Evolutionary conservation across 2,797 vertebrate genomes (phyloP), one percentile per base, ranked within the genome.

Genomic region (Danio aesculapii): DNA sequence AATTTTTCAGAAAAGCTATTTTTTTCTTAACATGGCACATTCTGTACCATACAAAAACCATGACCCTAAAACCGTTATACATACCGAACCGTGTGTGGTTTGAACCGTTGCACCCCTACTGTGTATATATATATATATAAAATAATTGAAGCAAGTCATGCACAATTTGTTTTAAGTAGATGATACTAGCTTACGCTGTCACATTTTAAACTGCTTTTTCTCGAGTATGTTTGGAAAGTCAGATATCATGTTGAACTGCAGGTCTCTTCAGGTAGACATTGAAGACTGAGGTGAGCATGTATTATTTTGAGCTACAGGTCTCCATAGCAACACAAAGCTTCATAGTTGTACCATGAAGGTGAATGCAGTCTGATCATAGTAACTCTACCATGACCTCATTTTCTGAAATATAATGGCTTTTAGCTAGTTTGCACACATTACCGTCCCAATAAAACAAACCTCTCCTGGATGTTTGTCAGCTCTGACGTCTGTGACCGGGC

Each of bases 271-370:
- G 73, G 63, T 66, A 67, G 58, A 44, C 58, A 19, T 44, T 4
- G 55, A 79, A 58, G 57, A 77, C 74, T 81, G 30, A 74, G 64
- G 75, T 82, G 69, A 70, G 72, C 6, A 58, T 57, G 57, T 59
- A 46, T 49, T 39, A 76, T 77, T 71, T 68, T 52, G 68, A 83
- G 77, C 46, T 21, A 47, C n/a, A 57, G 47, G 61, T 86, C 62
- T 39, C 84, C 74, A 70, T 81, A 83, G 75, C 74, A 85, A 85
- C 81, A 79, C 58, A 47, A 82, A 80, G 81, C 61, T 81, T 76
- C 19, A 59, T 21, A 44, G 13, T 62, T 63, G 44, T 5, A 13
- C 64, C 39, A 47, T 52, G 39, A 68, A 77, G 50, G 61, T 61
- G 57, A 78, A 59, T 84, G 68, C 47, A 72, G 46, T 59, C 16